phyloP scores from a whole-genome alignment of 1,140 invertebrate species.

The Tetragonula clypearis region DNA sequence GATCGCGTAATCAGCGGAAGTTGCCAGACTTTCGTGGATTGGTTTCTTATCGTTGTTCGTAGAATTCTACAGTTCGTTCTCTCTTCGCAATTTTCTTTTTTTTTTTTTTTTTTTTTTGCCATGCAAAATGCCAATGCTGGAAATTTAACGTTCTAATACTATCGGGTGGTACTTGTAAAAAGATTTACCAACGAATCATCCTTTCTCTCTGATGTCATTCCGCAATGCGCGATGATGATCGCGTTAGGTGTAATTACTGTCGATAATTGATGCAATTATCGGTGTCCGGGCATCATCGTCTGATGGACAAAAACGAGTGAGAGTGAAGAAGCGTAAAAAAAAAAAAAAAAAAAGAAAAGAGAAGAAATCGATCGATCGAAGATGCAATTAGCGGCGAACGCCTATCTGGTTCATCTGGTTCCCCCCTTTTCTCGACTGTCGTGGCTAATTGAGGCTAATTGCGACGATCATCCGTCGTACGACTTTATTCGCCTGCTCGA shows the following conservation, averaged over 20 bases:
- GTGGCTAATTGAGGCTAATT: conserved; percentile 52
- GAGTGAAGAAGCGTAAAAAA: conserved; percentile 37
- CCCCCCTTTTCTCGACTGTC: neutral
- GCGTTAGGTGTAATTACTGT: conserved; percentile 28
- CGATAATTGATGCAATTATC: conserved; percentile 56
- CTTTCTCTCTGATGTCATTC: too few species aligned
- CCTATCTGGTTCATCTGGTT: conserved; percentile 8
- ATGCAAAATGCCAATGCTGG: too few species aligned
- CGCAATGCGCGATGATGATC: too few species aligned
- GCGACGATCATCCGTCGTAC: conserved; percentile 4
- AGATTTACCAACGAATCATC: neutral
- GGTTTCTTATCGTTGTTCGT: too few species aligned
- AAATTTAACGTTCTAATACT: too few species aligned
- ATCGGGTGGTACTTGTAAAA: too few species aligned
- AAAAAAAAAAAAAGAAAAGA: neutral
- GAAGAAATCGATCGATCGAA: conserved; percentile 48
- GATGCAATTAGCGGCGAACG: conserved; percentile 41
- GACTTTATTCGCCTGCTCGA: conserved; percentile 15
- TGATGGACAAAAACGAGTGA: conserved; percentile 2
- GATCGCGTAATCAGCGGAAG: neutral
- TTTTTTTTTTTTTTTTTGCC: too few species aligned
- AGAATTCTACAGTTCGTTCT: too few species aligned
- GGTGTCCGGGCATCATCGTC: neutral
- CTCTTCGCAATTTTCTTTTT: too few species aligned
- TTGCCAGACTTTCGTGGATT: too few species aligned